A percentile compares a stretch with the other conserved stretches of the same genome.
phyloP scores from a whole-genome alignment of 2,797 vertebrate species.

The Prionace glauca region DNA sequence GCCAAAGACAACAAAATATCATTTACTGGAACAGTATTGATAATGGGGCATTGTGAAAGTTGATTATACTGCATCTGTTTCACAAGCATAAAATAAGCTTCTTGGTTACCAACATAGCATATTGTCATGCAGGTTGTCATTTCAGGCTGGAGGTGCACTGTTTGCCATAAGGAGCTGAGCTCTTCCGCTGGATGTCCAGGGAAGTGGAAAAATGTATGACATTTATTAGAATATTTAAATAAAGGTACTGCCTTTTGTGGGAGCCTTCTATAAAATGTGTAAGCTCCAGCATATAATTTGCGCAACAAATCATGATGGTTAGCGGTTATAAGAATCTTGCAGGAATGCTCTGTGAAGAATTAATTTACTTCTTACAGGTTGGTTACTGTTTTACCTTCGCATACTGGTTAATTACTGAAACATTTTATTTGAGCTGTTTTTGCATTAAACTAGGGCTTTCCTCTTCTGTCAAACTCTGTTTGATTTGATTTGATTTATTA shows the following conservation, averaged over 20 bases:
- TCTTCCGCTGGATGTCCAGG: neutral
- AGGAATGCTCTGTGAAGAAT: neutral
- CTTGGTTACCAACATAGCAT: neutral
- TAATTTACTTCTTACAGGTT: neutral
- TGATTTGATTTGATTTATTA: no score
- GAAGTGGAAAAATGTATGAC: no score
- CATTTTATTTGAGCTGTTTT: neutral
- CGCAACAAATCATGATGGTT: neutral
- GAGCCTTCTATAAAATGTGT: neutral
- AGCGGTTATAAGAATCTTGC: neutral
- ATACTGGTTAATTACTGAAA: neutral
- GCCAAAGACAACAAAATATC: neutral
- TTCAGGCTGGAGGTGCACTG: neutral
- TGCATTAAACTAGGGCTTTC: neutral
- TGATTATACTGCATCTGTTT: neutral
- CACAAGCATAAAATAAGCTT: neutral
- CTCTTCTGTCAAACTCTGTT: neutral
- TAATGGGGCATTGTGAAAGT: neutral
- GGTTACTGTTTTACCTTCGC: neutral
- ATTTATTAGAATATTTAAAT: neutral
- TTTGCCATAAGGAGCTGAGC: neutral
- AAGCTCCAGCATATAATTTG: neutral
- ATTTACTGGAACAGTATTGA: neutral
- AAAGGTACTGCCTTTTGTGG: neutral
- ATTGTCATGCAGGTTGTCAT: neutral